Percentiles rank a stretch among this genome's conserved stretches.
Conservation (phyloP, 37 sponge, comb jelly and placozoan genomes). For the Eunapius fragilis region DNA sequence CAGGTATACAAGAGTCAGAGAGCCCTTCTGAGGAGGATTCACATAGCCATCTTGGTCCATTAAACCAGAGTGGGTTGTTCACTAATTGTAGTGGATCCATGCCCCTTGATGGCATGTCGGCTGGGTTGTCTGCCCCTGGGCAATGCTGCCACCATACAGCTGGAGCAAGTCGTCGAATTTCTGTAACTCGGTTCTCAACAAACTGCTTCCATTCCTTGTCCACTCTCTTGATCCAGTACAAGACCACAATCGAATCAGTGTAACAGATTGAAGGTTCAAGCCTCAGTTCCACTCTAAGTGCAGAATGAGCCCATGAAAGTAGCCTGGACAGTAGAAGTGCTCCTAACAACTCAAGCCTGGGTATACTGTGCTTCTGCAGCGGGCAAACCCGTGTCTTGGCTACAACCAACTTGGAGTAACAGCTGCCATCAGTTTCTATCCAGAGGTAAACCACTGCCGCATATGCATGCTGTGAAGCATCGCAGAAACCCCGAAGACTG, state of each 20-base stretch:
- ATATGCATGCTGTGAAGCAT: background rate
- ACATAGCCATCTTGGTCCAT: constrained; percentile 16
- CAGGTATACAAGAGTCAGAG: no score
- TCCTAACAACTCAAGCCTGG: constrained; percentile 22
- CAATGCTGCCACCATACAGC: constrained; percentile 17
- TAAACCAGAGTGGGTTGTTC: constrained; percentile 1
- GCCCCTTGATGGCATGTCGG: constrained; percentile 30
- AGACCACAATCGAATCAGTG: constrained; percentile 6
- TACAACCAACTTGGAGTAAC: background rate
- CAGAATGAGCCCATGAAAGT: background rate
- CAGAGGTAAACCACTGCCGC: constrained; percentile 27
- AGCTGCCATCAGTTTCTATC: background rate
- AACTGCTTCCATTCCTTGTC: constrained; percentile 40
- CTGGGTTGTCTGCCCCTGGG: constrained; percentile 27
- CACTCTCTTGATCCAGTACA: constrained; percentile 20
- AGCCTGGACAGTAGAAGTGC: constrained; percentile 28
- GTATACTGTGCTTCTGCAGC: constrained; percentile 14
- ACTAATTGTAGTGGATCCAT: background rate
- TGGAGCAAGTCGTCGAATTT: constrained; percentile 3
- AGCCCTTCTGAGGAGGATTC: background rate
- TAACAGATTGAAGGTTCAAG: constrained; percentile 17
- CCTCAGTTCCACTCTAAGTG: constrained; percentile 11
- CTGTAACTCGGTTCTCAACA: constrained; percentile 20
- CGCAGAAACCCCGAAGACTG: constrained; percentile 15
- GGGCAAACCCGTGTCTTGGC: constrained; percentile 30